phyloP scores from a whole-genome alignment of 2,113 vertebrate species.

The Gnathonemus echidnorhynchus region DNA sequence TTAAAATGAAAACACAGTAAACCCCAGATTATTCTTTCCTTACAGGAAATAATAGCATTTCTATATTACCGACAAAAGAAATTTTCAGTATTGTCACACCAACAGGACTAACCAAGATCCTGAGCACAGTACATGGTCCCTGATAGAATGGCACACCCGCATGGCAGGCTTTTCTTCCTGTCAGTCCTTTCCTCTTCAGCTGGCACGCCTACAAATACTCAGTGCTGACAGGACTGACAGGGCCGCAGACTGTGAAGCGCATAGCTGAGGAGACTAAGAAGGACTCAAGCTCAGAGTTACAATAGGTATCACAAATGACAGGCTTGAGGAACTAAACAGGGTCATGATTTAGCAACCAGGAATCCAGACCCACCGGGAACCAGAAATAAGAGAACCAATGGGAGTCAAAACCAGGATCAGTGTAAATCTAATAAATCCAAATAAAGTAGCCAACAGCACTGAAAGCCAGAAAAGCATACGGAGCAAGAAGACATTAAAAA shows the following conservation, averaged over 20 bases:
- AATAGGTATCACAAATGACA: neutral
- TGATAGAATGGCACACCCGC: neutral
- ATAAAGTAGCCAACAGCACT: neutral
- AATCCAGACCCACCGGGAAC: neutral
- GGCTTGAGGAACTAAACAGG: neutral
- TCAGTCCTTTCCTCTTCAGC: neutral
- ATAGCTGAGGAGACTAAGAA: neutral
- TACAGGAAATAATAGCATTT: neutral
- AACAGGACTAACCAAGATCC: neutral
- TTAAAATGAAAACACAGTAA: neutral
- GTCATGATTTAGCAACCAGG: neutral
- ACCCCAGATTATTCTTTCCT: neutral
- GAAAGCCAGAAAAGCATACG: neutral
- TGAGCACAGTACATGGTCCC: neutral
- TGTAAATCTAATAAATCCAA: neutral
- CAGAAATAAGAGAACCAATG: neutral
- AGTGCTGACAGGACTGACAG: neutral
- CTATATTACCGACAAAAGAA: neutral
- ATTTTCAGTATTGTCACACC: neutral
- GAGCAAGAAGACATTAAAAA: neutral
- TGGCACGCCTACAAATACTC: neutral
- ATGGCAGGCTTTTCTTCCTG: neutral
- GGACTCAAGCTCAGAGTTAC: neutral
- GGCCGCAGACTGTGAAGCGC: neutral
- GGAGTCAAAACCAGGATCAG: neutral